Conservation (phyloP, 2,113 vertebrate species). For the Eurystomus gularis region DNA sequence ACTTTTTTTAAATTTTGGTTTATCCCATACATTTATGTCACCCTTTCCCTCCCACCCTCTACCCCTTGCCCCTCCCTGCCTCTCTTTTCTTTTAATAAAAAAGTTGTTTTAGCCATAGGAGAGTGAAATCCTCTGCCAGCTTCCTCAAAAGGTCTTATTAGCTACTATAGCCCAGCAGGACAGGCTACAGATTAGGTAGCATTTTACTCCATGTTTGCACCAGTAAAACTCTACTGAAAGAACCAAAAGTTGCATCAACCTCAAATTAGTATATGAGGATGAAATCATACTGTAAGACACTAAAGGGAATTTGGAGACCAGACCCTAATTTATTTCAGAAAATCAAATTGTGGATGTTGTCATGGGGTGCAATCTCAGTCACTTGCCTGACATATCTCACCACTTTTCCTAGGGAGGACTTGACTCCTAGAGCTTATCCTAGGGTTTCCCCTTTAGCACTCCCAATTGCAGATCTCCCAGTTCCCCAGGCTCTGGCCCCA, state of each 20-base stretch:
- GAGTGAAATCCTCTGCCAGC: not conserved
- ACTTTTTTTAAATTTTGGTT: not conserved
- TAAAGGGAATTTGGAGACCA: not conserved
- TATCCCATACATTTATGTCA: not conserved
- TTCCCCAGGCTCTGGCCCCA: not conserved
- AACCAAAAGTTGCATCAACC: not conserved
- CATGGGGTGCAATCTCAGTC: not conserved
- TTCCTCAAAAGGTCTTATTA: not conserved
- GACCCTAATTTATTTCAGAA: not conserved
- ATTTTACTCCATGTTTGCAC: not conserved
- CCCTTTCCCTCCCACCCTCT: rapidly evolving
- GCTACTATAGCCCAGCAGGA: not conserved
- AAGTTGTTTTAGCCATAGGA: not conserved
- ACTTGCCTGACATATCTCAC: not conserved
- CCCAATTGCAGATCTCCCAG: not conserved
- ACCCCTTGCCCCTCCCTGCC: too few relatives aligned
- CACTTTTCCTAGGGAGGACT: not conserved
- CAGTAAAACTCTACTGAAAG: not conserved
- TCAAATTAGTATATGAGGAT: not conserved
- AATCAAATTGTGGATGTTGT: not conserved
- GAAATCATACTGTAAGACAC: not conserved
- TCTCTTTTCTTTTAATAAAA: not conserved
- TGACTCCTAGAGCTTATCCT: rapidly evolving
- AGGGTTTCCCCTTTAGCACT: not conserved
- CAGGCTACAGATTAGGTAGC: not conserved